These are phyloP conservation scores for Drosophila kokeensis DNA, from an alignment of 2,888 invertebrate species.

Conservation along the genomic window DNA sequence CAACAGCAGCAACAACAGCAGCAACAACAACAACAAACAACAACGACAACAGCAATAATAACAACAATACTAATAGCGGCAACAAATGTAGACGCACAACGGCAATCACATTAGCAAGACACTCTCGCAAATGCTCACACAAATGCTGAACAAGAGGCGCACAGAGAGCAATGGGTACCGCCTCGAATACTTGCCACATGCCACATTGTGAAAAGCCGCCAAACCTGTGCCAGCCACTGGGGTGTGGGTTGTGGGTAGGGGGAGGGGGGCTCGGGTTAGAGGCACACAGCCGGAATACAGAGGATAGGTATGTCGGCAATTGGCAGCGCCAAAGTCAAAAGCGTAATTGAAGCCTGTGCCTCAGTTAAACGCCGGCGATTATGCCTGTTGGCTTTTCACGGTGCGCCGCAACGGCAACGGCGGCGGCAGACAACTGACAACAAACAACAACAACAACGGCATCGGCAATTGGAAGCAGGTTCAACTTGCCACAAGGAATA, in stretches of 20 bases:
- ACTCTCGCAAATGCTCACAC: constrained; percentile 39
- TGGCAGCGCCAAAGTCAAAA: constrained; percentile 61
- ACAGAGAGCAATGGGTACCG: constrained; percentile 48
- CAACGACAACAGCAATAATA: constrained; percentile 3
- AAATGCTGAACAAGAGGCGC: constrained; percentile 42
- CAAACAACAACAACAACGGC: constrained; percentile 14
- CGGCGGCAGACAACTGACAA: constrained; percentile 25
- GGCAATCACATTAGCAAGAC: constrained; percentile 44
- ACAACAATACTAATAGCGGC: neutral
- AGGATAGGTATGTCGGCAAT: constrained; percentile 2
- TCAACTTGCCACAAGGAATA: constrained; percentile 68
- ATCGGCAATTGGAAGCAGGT: constrained; percentile 42
- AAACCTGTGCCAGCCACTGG: constrained; percentile 39
- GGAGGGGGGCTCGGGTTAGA: neutral
- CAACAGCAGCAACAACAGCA: constrained; percentile 10
- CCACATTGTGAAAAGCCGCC: constrained; percentile 53
- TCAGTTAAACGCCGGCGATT: constrained; percentile 72
- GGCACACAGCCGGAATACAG: neutral
- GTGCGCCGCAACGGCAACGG: constrained; percentile 38
- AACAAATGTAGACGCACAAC: constrained; percentile 37
- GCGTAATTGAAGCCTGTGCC: constrained; percentile 75
- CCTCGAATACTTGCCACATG: constrained; percentile 41
- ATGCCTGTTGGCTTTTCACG: constrained; percentile 69
- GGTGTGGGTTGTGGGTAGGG: neutral
- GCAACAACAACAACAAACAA: constrained; percentile 1